Base-by-base conservation (phyloP, 1,140 invertebrate species). In the Doryteuthis pealeii region DNA sequence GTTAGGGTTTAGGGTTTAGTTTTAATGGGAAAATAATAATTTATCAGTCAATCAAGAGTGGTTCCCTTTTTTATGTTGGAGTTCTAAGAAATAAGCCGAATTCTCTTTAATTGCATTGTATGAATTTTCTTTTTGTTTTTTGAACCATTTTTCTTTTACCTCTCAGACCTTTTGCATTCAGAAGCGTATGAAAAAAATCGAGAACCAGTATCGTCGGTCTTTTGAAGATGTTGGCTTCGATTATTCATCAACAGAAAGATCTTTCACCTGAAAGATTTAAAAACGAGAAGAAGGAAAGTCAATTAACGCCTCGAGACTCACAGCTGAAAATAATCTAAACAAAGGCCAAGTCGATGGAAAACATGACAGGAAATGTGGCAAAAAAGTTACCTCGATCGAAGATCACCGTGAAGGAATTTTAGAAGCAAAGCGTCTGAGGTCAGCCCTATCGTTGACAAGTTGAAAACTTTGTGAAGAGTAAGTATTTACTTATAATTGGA, bases 181-280 rank as follows among this genome's bases (percentile, higher is more conserved):
- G 72, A 78, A 12, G 80, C 83, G 12, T n/a, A 74, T 68, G 67
- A 70, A 78, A n/a, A 79, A 78, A 62, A 77, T 85, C 18, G 79
- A 80, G 26, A 67, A 78, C 15, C 84, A 85, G 74, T 82, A 82
- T 71, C 79, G 78, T 31, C 71, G 82, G n/a, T 45, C 82, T n/a
- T 26, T 85, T 30, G 75, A 80, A 18, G 84, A 85, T 71, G 69
- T 84, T 2, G n/a, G 82, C 79, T 12, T 28, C 70, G 18, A 73
- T 77, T 12, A 54, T 83, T 30, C 67, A 70, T 31, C 77, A 81
- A 40, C 80, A 83, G 54, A 80, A 80, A 66, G 66, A 77, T 22
- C 43, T n/a, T 58, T 0, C 67, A 77, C 1, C 45, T 82, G 8
- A 67, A 73, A 31, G 35, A 77, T 12, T 45, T 84, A 12, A 71